These are phyloP conservation scores for Coluber constrictor DNA, from an alignment of 2,797 vertebrate species.

Conservation along the genomic window DNA sequence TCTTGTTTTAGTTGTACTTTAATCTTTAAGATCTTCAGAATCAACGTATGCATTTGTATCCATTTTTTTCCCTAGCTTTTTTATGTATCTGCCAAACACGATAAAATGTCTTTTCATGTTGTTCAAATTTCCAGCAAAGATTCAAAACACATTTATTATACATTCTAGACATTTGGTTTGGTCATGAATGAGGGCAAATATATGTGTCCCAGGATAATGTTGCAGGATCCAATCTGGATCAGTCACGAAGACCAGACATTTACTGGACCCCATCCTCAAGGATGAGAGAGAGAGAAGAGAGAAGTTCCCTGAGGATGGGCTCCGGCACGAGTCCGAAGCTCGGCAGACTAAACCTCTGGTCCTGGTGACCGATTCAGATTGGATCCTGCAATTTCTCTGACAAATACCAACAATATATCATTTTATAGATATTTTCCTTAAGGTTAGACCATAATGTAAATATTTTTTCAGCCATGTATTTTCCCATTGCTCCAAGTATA, in stretches of 20 bases:
- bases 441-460: neutral
- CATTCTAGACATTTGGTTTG: neutral
- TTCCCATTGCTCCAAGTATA: neutral
- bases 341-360: neutral
- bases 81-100: neutral
- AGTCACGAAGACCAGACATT: neutral
- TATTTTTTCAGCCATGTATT: neutral
- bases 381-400: neutral
- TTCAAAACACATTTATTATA: neutral
- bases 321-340: neutral
- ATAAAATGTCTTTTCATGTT: neutral
- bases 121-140: neutral
- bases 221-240: neutral
- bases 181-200: neutral
- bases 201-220: neutral
- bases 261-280: neutral
- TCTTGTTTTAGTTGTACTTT: neutral
- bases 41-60: neutral
- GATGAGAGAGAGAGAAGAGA: neutral
- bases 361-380: neutral
- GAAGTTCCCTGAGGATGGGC: neutral
- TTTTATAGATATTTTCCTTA: neutral
- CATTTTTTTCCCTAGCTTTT: neutral
- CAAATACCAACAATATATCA: neutral
- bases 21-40: neutral